These are phyloP conservation scores for Bombus affinis DNA, from an alignment of 1,140 invertebrate genomes.

Conservation along the genomic window DNA sequence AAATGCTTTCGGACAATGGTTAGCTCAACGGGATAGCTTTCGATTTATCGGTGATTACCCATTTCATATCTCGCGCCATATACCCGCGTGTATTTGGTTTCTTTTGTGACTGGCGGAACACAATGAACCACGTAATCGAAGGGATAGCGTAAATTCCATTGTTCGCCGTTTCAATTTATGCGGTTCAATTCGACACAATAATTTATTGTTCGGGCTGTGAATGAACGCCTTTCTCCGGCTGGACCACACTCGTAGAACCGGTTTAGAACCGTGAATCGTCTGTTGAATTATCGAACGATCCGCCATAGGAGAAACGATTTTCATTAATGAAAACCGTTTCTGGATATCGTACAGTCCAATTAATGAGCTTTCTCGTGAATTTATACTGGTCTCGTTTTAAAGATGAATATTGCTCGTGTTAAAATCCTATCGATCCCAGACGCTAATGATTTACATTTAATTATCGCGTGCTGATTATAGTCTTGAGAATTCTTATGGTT, in stretches of 20 bases:
- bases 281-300: conserved; percentile 30
- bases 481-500: not conserved
- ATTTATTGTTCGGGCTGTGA: conserved; percentile 29
- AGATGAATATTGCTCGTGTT: not conserved
- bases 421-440: not conserved
- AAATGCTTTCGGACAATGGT: not conserved
- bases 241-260: conserved; percentile 34
- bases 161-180: conserved; percentile 31
- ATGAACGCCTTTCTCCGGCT: conserved; percentile 16
- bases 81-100: not conserved
- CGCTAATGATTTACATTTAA: not conserved
- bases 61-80: not conserved
- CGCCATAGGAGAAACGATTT: conserved; percentile 16
- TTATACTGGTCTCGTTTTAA: not conserved
- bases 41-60: not conserved
- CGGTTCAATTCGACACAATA: conserved; percentile 15
- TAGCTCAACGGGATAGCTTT: too few species aligned
- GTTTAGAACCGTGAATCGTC: conserved; percentile 25
- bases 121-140: conserved; percentile 22
- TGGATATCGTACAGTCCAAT: not conserved
- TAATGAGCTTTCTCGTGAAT: not conserved
- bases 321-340: conserved; percentile 22
- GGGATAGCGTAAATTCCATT: conserved; percentile 23
- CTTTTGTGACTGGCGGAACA: not conserved
- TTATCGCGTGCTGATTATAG: not conserved